Conservation (phyloP, 30 jellyfish, hydroid and myxozoan species). For the Hydractinia echinata region DNA sequence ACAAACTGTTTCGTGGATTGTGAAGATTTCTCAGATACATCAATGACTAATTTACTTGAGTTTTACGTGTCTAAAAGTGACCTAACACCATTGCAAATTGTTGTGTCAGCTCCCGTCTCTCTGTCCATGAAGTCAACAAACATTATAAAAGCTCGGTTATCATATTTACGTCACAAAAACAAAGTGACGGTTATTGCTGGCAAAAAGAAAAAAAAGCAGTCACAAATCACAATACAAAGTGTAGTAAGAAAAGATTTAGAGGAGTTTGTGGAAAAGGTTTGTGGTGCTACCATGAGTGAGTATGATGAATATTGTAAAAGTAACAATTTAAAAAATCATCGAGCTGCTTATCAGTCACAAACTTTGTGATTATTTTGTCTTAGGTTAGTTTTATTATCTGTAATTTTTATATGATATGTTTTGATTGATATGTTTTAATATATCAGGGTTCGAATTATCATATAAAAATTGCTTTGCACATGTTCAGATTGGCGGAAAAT, state of each 20-base stretch:
- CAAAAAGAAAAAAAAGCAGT: background rate
- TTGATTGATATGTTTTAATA: too few species aligned
- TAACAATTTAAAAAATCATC: background rate
- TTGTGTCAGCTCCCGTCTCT: slow-evolving; percentile 25
- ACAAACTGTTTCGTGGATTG: slow-evolving; percentile 26
- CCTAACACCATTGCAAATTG: slow-evolving; percentile 25
- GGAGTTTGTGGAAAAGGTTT: slow-evolving; percentile 13
- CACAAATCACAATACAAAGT: slow-evolving; percentile 16
- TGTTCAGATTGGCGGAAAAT: too few species aligned
- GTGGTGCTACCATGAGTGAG: slow-evolving; percentile 5
- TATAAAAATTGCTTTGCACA: too few species aligned
- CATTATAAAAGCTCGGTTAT: slow-evolving; percentile 14
- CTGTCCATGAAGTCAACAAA: background rate
- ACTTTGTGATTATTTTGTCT: too few species aligned
- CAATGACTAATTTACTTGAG: slow-evolving; percentile 1
- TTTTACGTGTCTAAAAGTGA: slow-evolving; percentile 10
- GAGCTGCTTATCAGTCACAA: background rate
- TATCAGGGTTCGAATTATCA: too few species aligned
- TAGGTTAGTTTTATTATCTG: too few species aligned
- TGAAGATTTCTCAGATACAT: slow-evolving; percentile 15
- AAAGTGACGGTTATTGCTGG: background rate
- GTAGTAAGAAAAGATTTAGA: background rate
- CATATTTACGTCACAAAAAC: background rate
- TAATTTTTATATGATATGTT: too few species aligned
- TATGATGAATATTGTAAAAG: background rate